Evolutionary conservation across 2,888 invertebrate genomes (phyloP), one percentile per base, ranked within the genome.

Genomic region (Apamea monoglypha): DNA sequence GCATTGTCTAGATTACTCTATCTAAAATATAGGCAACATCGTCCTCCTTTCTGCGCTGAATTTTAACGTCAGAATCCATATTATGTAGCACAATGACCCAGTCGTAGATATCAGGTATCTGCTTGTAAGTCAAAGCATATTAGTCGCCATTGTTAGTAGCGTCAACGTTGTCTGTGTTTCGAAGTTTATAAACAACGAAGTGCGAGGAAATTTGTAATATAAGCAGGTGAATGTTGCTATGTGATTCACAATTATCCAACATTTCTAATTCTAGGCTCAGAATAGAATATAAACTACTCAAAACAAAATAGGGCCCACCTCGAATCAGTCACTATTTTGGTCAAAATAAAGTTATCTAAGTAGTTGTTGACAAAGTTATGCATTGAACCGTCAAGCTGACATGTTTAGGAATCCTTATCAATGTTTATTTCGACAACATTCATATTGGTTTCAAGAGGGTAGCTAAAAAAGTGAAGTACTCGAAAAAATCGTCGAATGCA

Each of bases 111-210:
- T 36, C 36, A 63, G 16, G 1, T 63, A 36, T 29, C 16, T 47
- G 14, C 8, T 36, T 14, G 64, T 47, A 16, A 72, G 56, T 21
- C n/a, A 29, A 18, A 53, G 29, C 81, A 70, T 10, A 78, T 40
- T 18, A 68, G 29, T 10, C 5, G 1, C 36, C 32, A 47, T 59
- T 50, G 50, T 59, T 50, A 12, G 8, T 36, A 12, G 4, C 14
- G 44, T n/a, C 44, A 47, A 70, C 50, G 18, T 25, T 32, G 16
- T n/a, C n/a, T 14, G 25, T 61, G 63, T 84, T 47, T 14, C 32
- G 25, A 36, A 63, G 36, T n/a, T 81, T 85, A 61, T 74, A 85
- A 82, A 47, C 85, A 73, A 29, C 0, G 68, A 7, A 85, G 59
- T 66, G 7, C 21, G 64, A 66, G 64, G 74, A 66, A 66, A 70